phyloP scores from a whole-genome alignment of 2,888 invertebrate species.

The Odontomyia ornata region DNA sequence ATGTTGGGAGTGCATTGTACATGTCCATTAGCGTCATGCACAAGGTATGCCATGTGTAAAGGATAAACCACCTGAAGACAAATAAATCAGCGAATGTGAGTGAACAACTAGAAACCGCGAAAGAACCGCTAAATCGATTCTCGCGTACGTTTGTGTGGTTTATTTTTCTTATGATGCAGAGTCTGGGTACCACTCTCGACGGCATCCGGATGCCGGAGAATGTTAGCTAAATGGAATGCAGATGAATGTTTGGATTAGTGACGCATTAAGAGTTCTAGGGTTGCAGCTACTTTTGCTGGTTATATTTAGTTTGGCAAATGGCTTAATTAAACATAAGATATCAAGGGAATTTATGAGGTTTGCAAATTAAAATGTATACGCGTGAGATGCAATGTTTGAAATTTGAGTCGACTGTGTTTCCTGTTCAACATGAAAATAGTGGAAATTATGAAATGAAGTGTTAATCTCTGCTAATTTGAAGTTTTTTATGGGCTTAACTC shows the following conservation, averaged over 20 bases:
- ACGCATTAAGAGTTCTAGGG: not conserved
- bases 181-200: conserved; percentile 1
- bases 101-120: conserved; percentile 19
- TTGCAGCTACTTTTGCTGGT: not conserved
- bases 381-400: too few relatives aligned
- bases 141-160: conserved; percentile 14
- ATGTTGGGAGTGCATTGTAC: conserved; percentile 22
- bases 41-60: conserved; percentile 34
- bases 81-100: conserved; percentile 34
- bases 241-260: not conserved
- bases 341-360: not conserved
- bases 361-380: not conserved
- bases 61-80: conserved; percentile 41
- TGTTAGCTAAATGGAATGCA: conserved; percentile 34
- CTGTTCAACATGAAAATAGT: too few relatives aligned
- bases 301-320: not conserved
- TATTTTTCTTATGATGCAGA: conserved; percentile 33
- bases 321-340: not conserved
- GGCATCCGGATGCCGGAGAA: conserved; percentile 16
- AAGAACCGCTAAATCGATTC: conserved; percentile 5
- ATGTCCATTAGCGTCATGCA: conserved; percentile 38
- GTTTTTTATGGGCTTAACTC: too few relatives aligned
- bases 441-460: too few relatives aligned
- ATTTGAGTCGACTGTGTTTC: too few relatives aligned
- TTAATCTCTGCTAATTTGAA: too few relatives aligned